Conservation (phyloP, 2,113 vertebrate genomes). For the Tetrao urogallus region DNA sequence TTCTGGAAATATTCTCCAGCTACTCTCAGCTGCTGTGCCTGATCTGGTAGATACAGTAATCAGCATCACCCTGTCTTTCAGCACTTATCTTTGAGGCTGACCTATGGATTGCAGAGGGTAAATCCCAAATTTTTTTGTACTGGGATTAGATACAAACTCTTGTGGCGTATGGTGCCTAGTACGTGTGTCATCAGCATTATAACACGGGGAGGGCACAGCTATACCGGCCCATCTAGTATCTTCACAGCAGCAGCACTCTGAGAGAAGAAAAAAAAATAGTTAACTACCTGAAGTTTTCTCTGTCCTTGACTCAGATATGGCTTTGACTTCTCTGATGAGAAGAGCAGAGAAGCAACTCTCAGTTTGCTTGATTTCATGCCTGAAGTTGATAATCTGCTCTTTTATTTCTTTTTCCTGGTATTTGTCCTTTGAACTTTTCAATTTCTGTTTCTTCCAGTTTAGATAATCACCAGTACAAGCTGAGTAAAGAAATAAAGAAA, state of each 20-base stretch:
- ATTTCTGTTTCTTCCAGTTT: background rate
- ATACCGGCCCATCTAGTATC: fast-evolving
- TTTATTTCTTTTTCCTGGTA: background rate
- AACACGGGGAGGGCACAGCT: background rate
- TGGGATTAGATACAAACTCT: background rate
- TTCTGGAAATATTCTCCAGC: background rate
- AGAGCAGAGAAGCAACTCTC: background rate
- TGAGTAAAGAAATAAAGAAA: background rate
- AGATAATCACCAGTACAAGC: background rate
- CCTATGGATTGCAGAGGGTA: background rate
- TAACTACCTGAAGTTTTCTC: background rate
- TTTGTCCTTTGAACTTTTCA: background rate
- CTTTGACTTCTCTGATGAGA: background rate
- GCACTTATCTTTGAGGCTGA: background rate
- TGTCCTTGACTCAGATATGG: background rate
- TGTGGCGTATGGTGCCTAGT: fast-evolving
- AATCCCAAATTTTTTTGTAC: background rate
- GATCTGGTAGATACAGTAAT: background rate
- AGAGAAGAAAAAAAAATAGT: background rate
- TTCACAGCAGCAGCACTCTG: background rate
- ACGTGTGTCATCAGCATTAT: fast-evolving
- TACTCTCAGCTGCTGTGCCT: background rate
- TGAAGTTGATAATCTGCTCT: background rate
- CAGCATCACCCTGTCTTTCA: background rate
- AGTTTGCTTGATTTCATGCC: background rate